Conservation (phyloP, 2,888 invertebrate species). For the Drosophila demipolita region DNA sequence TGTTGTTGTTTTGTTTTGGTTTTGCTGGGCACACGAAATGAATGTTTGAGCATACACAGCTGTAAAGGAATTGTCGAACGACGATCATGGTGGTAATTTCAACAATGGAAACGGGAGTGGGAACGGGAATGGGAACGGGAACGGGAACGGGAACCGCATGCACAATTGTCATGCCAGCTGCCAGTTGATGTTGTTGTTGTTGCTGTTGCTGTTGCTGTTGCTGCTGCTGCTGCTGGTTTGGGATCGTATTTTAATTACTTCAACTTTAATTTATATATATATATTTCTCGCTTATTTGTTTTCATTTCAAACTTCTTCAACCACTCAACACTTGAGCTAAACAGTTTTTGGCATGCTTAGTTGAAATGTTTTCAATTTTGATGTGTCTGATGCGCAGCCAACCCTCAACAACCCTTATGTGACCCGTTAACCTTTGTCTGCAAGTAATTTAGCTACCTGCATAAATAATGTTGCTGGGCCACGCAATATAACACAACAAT, state of each 20-base stretch:
- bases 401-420: slow-evolving; percentile 49
- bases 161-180: slow-evolving; percentile 55
- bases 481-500: slow-evolving; percentile 7
- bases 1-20: slow-evolving; percentile 14
- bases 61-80: slow-evolving; percentile 62
- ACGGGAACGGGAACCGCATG: slow-evolving; percentile 34
- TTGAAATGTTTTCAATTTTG: slow-evolving; percentile 34
- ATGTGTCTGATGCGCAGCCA: slow-evolving; percentile 3
- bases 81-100: slow-evolving; percentile 79
- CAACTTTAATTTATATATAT: slow-evolving; percentile 70
- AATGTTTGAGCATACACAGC: slow-evolving; percentile 60
- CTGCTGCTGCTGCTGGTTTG: slow-evolving; percentile 28
- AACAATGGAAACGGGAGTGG: slow-evolving; percentile 14
- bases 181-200: slow-evolving; percentile 7
- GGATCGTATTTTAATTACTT: slow-evolving; percentile 74
- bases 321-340: slow-evolving; percentile 27
- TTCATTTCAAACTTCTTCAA: background rate
- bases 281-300: background rate
- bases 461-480: slow-evolving; percentile 34
- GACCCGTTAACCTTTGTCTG: slow-evolving; percentile 8
- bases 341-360: slow-evolving; percentile 44
- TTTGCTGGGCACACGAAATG: slow-evolving; percentile 70
- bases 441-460: slow-evolving; percentile 66
- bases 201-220: slow-evolving; percentile 5
- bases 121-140: background rate